A percentile compares a stretch with the other conserved stretches of the same genome.
phyloP scores from a whole-genome alignment of 2,888 invertebrate species.

The Carabus problematicus region DNA sequence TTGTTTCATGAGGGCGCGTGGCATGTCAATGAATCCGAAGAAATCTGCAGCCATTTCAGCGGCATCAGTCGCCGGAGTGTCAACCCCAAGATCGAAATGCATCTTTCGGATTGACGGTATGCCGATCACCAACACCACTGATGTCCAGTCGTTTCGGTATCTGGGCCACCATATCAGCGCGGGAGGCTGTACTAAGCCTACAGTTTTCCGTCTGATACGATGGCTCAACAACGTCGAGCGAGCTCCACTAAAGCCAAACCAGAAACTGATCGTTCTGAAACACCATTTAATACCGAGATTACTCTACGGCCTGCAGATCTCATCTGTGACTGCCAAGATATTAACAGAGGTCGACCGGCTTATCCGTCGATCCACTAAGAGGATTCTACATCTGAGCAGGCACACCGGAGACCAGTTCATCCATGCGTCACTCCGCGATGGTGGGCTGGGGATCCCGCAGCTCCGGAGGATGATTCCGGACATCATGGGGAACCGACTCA shows the following conservation, averaged over 20 bases:
- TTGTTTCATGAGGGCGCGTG: constrained; percentile 6
- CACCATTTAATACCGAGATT: constrained; percentile 16
- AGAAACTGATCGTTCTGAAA: not conserved
- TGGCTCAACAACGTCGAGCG: not conserved
- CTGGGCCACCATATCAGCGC: too few species aligned
- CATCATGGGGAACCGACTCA: too few species aligned
- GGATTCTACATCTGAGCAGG: not conserved
- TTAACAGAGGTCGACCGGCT: constrained; percentile 30
- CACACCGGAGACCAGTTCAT: not conserved
- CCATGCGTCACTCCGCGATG: constrained; percentile 2
- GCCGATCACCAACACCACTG: not conserved
- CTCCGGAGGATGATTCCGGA: not conserved
- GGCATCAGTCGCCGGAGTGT: constrained; percentile 26
- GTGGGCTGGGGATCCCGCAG: constrained; percentile 11
- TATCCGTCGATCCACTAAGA: constrained; percentile 15
- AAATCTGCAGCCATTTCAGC: constrained; percentile 36
- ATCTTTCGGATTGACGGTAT: not conserved
- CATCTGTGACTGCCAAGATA: constrained; percentile 26
- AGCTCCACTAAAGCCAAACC: too few species aligned
- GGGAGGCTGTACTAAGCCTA: not conserved
- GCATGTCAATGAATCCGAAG: not conserved
- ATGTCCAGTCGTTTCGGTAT: not conserved
- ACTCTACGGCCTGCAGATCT: constrained; percentile 16
- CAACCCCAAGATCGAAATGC: not conserved
- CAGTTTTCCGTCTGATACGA: not conserved